Percentiles rank a stretch among this genome's conserved stretches.
These are phyloP conservation scores for Caenorhabditis sp. DNA, from an alignment of 2,888 invertebrate genomes.

Conservation along the genomic window DNA sequence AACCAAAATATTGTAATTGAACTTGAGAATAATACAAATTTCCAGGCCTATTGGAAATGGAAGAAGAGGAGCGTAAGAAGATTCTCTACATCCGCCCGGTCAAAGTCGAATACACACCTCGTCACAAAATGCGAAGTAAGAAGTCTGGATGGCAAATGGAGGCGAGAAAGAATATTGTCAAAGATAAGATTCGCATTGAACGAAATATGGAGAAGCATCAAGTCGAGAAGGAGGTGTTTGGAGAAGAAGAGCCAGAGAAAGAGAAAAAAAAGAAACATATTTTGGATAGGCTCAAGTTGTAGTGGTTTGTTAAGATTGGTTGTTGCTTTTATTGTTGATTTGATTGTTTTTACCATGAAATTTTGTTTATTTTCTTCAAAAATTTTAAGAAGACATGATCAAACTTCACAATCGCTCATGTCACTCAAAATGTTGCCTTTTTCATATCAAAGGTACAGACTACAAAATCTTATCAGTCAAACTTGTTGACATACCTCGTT, in stretches of 20 bases:
- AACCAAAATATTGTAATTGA: too few relatives aligned
- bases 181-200: conserved; percentile 22
- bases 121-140: conserved; percentile 55
- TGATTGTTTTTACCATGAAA: neutral
- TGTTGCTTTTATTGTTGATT: conserved; percentile 5
- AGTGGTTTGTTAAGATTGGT: neutral
- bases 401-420: too few relatives aligned
- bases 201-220: conserved; percentile 36
- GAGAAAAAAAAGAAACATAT: conserved; percentile 37
- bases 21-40: too few relatives aligned
- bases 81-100: conserved; percentile 48
- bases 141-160: conserved; percentile 47
- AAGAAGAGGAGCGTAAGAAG: conserved; percentile 52
- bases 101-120: conserved; percentile 53
- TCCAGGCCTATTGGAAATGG: conserved; percentile 40
- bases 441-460: too few relatives aligned
- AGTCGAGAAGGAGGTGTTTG: conserved; percentile 49
- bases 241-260: conserved; percentile 11
- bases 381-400: too few relatives aligned
- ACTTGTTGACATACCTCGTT: too few relatives aligned
- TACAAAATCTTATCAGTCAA: too few relatives aligned
- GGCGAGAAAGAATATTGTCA: conserved; percentile 44
- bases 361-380: neutral
- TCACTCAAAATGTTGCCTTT: too few relatives aligned
- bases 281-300: conserved; percentile 45